phyloP scores from a whole-genome alignment of 2,797 vertebrate genomes.

The Syncerus caffer region DNA sequence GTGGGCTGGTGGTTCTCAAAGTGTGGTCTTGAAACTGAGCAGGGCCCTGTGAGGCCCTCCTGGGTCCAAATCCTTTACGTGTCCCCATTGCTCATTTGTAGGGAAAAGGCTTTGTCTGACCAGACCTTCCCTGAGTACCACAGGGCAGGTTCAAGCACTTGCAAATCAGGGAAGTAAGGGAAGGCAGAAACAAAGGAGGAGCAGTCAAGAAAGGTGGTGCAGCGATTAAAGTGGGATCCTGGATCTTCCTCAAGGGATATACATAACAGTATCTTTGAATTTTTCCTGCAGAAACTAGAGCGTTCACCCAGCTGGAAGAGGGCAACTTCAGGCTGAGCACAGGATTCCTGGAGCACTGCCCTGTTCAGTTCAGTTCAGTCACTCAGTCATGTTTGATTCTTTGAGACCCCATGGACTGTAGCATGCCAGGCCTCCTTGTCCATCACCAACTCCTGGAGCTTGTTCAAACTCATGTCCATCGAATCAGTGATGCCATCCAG shows the following conservation, averaged over 20 bases:
- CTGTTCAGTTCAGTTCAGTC: background rate
- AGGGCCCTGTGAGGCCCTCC: background rate
- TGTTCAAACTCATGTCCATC: background rate
- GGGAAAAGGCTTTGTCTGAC: background rate
- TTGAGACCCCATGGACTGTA: background rate
- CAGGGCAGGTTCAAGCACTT: background rate
- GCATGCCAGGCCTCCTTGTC: background rate
- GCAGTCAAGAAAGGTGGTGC: background rate
- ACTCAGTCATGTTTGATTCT: accelerated
- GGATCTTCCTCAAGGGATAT: background rate
- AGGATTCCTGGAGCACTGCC: background rate
- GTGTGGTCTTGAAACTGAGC: background rate
- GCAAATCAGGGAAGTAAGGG: background rate
- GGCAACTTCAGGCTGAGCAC: background rate
- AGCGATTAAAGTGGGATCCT: background rate
- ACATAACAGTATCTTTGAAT: background rate
- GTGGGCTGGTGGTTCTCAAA: background rate
- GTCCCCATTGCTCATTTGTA: background rate
- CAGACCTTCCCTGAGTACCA: background rate
- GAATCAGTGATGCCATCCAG: background rate
- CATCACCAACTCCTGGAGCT: background rate
- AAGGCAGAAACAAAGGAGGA: background rate
- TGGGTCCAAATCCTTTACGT: background rate
- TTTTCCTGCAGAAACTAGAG: background rate
- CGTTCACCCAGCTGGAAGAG: background rate